A percentile compares a stretch with the other conserved stretches of the same genome.
These are phyloP conservation scores for Temnothorax longispinosus DNA, from an alignment of 1,140 invertebrate species.

Conservation along the genomic window DNA sequence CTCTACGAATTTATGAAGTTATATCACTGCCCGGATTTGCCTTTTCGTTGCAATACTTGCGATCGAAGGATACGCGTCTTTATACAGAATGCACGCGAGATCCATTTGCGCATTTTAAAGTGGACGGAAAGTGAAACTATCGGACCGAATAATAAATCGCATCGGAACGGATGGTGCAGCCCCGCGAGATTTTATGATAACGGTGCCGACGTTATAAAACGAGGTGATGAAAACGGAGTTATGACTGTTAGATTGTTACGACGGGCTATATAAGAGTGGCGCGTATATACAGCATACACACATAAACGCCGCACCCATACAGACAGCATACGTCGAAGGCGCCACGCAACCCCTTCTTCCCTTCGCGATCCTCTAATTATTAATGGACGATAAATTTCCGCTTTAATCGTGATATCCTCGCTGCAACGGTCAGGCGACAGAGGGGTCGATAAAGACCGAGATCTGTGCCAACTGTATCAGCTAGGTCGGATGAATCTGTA, in stretches of 20 bases:
- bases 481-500: conserved; percentile 40
- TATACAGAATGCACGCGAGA: not conserved
- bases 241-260: conserved; percentile 69
- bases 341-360: not conserved
- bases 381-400: conserved; percentile 68
- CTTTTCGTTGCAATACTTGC: not conserved
- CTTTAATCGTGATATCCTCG: conserved; percentile 52
- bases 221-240: conserved; percentile 60
- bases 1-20: not conserved
- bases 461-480: conserved; percentile 61
- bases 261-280: conserved; percentile 16
- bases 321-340: conserved; percentile 18
- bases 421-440: conserved; percentile 4
- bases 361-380: conserved; percentile 64
- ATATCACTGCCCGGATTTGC: not conserved
- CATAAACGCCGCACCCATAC: not conserved
- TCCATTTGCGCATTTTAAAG: conserved; percentile 9
- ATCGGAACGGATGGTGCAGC: conserved; percentile 34
- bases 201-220: conserved; percentile 49
- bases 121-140: conserved; percentile 49
- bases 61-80: not conserved
- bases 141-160: conserved; percentile 66
- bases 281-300: too few species aligned
- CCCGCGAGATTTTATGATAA: conserved; percentile 67
- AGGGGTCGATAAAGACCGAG: conserved; percentile 56